phyloP scores from a whole-genome alignment of 2,797 vertebrate genomes.

The Aphelocoma californica region DNA sequence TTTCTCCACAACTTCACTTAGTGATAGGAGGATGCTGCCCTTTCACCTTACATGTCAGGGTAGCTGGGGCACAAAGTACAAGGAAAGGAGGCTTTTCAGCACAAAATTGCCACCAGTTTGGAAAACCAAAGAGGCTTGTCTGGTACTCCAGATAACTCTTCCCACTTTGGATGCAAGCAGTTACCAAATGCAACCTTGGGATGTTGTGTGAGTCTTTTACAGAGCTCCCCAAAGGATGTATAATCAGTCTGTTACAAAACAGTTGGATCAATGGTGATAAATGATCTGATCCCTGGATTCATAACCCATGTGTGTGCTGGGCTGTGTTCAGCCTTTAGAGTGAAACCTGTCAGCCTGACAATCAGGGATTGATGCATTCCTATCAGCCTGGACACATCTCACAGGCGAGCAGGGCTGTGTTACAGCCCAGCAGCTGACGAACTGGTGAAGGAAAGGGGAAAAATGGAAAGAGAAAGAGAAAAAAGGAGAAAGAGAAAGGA shows the following conservation, averaged over 20 bases:
- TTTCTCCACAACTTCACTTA: conserved; percentile 6
- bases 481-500: conserved; percentile 20
- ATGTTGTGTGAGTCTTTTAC: not conserved
- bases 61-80: conserved; percentile 12
- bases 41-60: not conserved
- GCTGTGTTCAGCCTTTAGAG: not conserved
- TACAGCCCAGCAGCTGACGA: not conserved
- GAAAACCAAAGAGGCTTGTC: conserved; percentile 18
- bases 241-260: not conserved
- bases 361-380: fast-evolving
- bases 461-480: not conserved
- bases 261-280: not conserved
- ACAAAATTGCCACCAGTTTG: conserved; percentile 20
- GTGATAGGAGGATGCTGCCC: not conserved
- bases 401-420: not conserved
- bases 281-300: not conserved
- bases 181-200: not conserved
- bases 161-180: not conserved
- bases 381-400: not conserved
- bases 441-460: not conserved
- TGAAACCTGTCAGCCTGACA: not conserved
- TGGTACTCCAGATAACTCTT: not conserved
- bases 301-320: not conserved
- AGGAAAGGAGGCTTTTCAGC: conserved; percentile 38
- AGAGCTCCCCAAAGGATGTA: not conserved